These are phyloP conservation scores for Malaclemys terrapin DNA, from an alignment of 2,113 vertebrate genomes.

Conservation along the genomic window DNA sequence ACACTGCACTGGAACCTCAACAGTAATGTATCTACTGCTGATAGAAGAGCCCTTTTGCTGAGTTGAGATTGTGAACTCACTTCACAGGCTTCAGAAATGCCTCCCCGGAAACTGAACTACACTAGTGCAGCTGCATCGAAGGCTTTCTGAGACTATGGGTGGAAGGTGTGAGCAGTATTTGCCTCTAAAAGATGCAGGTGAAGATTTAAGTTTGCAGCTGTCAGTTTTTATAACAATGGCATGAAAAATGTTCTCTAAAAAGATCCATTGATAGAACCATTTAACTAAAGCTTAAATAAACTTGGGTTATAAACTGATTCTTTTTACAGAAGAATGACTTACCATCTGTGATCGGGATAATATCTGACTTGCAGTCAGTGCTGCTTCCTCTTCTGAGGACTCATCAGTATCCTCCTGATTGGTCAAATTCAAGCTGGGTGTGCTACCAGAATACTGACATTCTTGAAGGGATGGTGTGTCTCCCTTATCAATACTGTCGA, in stretches of 20 bases:
- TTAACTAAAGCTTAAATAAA: not conserved
- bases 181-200: not conserved
- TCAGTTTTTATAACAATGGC: not conserved
- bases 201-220: not conserved
- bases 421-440: constrained; percentile 95
- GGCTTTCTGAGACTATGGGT: not conserved
- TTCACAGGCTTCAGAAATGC: not conserved
- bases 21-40: not conserved
- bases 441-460: constrained; percentile 94
- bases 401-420: constrained; percentile 99
- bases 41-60: not conserved
- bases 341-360: constrained; percentile 93
- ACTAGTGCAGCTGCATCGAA: not conserved
- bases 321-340: constrained; percentile 62
- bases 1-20: not conserved
- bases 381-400: constrained; percentile 98
- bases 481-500: constrained; percentile 98
- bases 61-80: not conserved
- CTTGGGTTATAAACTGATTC: not conserved
- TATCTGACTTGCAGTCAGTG: constrained; percentile 96
- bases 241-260: not conserved
- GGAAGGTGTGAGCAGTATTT: not conserved
- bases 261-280: not conserved
- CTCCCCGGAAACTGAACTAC: not conserved
- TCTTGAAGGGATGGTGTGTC: constrained; percentile 96